Base-by-base conservation (phyloP, 1,140 invertebrate genomes). In the Apis mellifera region DNA sequence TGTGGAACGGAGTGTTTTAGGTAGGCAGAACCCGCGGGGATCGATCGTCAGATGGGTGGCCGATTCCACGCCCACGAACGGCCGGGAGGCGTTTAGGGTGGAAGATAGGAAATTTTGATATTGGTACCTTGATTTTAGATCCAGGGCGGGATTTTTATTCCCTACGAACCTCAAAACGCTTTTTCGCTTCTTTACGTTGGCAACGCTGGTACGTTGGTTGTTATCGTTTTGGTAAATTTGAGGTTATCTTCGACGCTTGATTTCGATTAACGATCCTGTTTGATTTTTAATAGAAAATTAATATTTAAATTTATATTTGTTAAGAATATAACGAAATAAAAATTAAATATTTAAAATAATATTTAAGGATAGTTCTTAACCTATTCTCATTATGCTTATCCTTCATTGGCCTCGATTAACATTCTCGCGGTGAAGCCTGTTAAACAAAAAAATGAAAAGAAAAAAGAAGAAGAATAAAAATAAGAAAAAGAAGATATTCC, bases 31-130 rank as follows among this genome's bases (percentile, higher is more conserved):
- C 82, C 77, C 62, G 62, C 62, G 77, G 81, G 77, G 77, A 87
- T 86, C 83, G 79, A 86, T 74, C 73, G 73, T 76, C 52, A 50
- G 78, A 82, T 75, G 64, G 62, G 62, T 75, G 83, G 74, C 42
- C 50, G 76, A 79, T 75, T 82, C 71, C 48, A 85, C 75, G 85
- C 54, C 83, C 71, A 65, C 52, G 48, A 42, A 26, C 59, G 62
- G 42, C 68, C 79, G 19, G 59, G 19, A 78, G 76, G 42, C 65
- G 64, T 69, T 71, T 62, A 66, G 42, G 72, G 66, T 17, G 50
- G 69, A 64, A 74, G 79, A 86, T 85, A 83, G 76, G 75, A 54
- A 78, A 62, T 2, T 71, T 23, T n/a, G 79, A 86, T 86, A 78
- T 21, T 13, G 26, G 32, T 54, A 26, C 71, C 60, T 68, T 62